Conservation (phyloP, 2,888 invertebrate genomes). For the Parascotia fuliginaria region DNA sequence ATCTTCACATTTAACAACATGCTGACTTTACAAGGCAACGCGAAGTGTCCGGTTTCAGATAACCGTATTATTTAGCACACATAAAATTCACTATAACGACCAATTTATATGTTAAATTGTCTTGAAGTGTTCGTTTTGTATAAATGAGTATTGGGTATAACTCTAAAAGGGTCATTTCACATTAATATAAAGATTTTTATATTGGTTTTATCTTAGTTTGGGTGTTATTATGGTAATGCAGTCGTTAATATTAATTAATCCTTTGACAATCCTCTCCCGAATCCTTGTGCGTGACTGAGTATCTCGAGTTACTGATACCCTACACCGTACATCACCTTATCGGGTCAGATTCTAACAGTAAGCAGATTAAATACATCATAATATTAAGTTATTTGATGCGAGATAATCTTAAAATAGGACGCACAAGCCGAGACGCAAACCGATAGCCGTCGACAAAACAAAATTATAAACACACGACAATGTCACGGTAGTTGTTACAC, state of each 20-base stretch:
- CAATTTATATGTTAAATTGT: slow-evolving; percentile 23
- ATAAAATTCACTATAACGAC: slow-evolving; percentile 28
- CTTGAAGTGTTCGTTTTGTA: slow-evolving; percentile 25
- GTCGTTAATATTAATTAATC: slow-evolving; percentile 44
- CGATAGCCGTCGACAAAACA: not conserved
- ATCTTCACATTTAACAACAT: slow-evolving; percentile 41
- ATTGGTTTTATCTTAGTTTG: slow-evolving; percentile 25
- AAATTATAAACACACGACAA: too few relatives aligned
- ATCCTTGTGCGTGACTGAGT: slow-evolving; percentile 43
- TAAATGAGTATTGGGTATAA: slow-evolving; percentile 11
- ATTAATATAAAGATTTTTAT: slow-evolving; percentile 21
- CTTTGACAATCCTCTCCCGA: slow-evolving; percentile 41
- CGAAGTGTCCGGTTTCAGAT: slow-evolving; percentile 21
- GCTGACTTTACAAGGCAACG: slow-evolving; percentile 25
- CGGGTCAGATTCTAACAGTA: slow-evolving; percentile 45
- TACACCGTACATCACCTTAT: slow-evolving; percentile 57
- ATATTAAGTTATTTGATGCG: slow-evolving; percentile 46
- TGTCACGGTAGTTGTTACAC: too few relatives aligned
- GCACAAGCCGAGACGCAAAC: slow-evolving; percentile 15
- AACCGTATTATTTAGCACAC: slow-evolving; percentile 27
- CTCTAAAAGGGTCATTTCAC: slow-evolving; percentile 12
- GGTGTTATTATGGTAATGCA: slow-evolving; percentile 20
- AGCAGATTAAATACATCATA: slow-evolving; percentile 46
- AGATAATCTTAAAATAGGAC: slow-evolving; percentile 38
- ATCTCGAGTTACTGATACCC: slow-evolving; percentile 58